phyloP scores from a whole-genome alignment of 2,797 vertebrate species.

The Halcyon leucocephala region DNA sequence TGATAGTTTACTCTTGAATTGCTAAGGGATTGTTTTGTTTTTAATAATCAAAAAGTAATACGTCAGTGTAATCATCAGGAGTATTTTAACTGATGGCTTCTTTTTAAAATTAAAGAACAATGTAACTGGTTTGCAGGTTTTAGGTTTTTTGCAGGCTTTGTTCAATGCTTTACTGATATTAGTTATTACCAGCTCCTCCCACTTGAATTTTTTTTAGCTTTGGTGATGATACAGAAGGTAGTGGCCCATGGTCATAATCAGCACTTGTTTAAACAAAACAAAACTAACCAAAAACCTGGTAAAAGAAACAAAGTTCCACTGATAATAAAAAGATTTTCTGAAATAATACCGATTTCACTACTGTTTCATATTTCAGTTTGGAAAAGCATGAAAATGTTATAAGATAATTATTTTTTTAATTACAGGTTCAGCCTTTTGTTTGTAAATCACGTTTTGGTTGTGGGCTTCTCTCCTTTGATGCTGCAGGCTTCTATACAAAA shows the following conservation, averaged over 20 bases:
- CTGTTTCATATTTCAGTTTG: neutral
- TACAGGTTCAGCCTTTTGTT: neutral
- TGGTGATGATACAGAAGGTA: neutral
- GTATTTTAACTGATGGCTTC: neutral
- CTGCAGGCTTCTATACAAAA: neutral
- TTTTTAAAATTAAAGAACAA: neutral
- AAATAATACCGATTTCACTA: neutral
- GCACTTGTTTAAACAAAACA: neutral
- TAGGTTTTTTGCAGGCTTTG: neutral
- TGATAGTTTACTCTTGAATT: neutral
- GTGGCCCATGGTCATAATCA: neutral
- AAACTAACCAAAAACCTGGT: no score
- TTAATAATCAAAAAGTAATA: neutral
- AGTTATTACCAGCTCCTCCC: neutral
- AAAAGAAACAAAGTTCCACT: neutral
- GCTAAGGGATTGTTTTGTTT: fast-evolving
- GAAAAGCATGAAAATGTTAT: neutral
- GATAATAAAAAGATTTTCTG: neutral
- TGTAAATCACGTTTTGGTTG: neutral
- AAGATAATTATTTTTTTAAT: neutral
- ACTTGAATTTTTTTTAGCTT: neutral
- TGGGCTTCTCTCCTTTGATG: neutral
- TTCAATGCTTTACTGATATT: neutral
- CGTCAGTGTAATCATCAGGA: neutral
- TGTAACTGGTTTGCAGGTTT: neutral